Base-by-base conservation (phyloP, 2,888 invertebrate species). In the Cosmia trapezina region DNA sequence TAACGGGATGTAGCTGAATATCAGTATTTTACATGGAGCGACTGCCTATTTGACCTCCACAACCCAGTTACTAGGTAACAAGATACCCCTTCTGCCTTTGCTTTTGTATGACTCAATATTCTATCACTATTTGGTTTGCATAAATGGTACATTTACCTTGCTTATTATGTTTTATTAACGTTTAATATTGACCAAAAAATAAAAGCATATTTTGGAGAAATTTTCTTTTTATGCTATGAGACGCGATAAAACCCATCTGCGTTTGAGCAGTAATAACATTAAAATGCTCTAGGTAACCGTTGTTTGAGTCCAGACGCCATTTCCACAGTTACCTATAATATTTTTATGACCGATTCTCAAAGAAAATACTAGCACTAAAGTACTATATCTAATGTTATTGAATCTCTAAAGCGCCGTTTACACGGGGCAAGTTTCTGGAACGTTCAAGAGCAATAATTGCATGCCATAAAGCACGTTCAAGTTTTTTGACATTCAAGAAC, bases 211-310 rank as follows among this genome's bases (percentile, higher is more conserved):
- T 67, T 72, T 63, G 54, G 37, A 43, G 53, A 51, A 43, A 63
- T 41, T 33, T 70, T 68, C 37, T 60, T 75, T 74, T 80, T 70
- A 80, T 53, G 43, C 51, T 70, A 71, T 51, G 71, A 70, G 65
- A 37, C 11, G 62, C 70, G 47, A 81, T 84, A 84, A 84, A 83
- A 74, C 45, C 63, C 81, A 73, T 72, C 78, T 83, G 81, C 63
- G 63, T 78, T 84, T 57, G 67, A 47, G 54, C 33, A 73, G 67
- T 70, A 68, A 70, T 83, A 57, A 78, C 68, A 70, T 81, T 73
- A 84, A 70, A 71, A 74, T 81, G 57, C 62, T 77, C 14, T 57
- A 74, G 56, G 62, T 74, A 73, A 49, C 61, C 51, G 59, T 57
- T 60, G 66, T 33, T 57, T 49, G 45, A 68, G 49, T 61, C 59